These are phyloP conservation scores for Somateria mollissima DNA, from an alignment of 2,797 vertebrate genomes.

Conservation along the genomic window DNA sequence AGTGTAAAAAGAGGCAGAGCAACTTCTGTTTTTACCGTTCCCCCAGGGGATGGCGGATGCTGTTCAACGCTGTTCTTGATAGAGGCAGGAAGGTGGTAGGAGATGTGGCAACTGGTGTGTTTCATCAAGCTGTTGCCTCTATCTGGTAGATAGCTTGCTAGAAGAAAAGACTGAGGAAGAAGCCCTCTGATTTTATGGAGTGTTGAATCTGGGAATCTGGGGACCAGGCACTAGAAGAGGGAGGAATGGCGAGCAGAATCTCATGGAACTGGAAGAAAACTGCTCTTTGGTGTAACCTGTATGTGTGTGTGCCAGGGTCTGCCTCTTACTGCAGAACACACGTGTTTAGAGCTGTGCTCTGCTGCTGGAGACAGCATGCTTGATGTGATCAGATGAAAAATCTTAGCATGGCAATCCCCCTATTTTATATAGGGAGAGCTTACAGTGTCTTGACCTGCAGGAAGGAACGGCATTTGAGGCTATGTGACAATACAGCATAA, in stretches of 20 bases:
- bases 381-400: background rate
- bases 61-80: background rate
- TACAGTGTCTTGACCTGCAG: background rate
- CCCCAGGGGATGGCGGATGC: background rate
- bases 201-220: background rate
- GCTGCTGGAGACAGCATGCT: background rate
- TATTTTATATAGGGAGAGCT: background rate
- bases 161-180: background rate
- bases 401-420: background rate
- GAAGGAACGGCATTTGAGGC: background rate
- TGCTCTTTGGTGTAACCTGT: background rate
- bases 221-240: background rate
- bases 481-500: background rate
- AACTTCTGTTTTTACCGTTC: background rate
- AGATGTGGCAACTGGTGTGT: background rate
- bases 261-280: background rate
- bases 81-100: background rate
- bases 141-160: background rate
- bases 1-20: background rate
- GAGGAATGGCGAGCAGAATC: background rate
- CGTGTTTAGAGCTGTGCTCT: rapidly evolving
- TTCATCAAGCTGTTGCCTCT: background rate
- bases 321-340: background rate
- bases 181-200: background rate
- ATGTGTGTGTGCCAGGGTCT: background rate